Conservation (phyloP, 2,797 vertebrate species). For the Sebastes elongatus region DNA sequence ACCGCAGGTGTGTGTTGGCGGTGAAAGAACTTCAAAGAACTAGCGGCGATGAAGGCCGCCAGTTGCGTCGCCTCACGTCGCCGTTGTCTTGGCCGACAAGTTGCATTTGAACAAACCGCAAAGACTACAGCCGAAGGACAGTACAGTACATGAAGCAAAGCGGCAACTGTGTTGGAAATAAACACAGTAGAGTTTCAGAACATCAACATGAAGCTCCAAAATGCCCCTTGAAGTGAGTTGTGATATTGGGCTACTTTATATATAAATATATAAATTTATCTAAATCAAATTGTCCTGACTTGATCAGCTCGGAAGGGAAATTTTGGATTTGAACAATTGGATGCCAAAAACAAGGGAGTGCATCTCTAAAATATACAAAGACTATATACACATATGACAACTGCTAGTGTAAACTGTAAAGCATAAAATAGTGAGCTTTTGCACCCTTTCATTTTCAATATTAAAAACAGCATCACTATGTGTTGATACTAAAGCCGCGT, state of each 20-base stretch:
- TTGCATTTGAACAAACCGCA: no score
- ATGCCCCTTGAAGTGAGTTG: not conserved
- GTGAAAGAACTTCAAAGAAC: no score
- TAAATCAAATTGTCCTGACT: not conserved
- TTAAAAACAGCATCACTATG: constrained; percentile 27
- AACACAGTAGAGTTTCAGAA: not conserved
- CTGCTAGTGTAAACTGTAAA: not conserved
- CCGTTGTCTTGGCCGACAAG: no score
- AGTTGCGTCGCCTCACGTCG: no score
- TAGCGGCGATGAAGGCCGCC: no score
- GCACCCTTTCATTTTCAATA: not conserved
- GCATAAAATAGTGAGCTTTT: not conserved
- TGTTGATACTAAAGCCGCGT: constrained; percentile 10
- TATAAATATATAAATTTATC: no score
- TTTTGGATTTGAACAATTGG: not conserved
- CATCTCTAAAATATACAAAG: not conserved
- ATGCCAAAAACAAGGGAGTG: not conserved
- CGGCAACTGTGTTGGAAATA: no score
- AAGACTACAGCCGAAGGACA: no score
- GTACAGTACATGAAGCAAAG: no score
- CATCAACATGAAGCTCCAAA: not conserved
- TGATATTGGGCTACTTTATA: not conserved
- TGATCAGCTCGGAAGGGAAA: not conserved
- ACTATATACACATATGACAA: not conserved
- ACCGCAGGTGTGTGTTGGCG: no score